Evolutionary conservation across 1,140 invertebrate species (phyloP).

Genomic region (Bombus haemorrhoidalis): DNA sequence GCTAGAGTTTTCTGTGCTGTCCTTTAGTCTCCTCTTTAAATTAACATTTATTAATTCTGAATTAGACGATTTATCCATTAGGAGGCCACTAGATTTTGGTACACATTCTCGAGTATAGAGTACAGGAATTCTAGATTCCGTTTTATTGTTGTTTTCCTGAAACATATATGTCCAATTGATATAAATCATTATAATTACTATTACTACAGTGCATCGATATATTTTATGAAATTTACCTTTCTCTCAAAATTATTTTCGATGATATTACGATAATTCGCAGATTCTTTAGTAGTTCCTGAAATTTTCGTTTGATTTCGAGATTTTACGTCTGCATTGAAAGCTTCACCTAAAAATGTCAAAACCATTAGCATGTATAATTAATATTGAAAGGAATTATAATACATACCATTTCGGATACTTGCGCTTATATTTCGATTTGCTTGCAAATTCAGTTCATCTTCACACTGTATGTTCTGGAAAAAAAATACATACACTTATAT

Average conservation of each 20-base stretch:
- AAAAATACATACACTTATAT: not conserved
- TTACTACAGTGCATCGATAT: not conserved
- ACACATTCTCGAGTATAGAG: conserved; percentile 59
- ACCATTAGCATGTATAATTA: not conserved
- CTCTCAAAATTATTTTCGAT: conserved; percentile 39
- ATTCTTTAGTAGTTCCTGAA: conserved; percentile 9
- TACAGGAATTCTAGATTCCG: conserved; percentile 71
- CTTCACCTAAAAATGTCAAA: conserved; percentile 26
- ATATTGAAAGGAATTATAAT: conserved; percentile 10
- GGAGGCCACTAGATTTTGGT: conserved; percentile 27
- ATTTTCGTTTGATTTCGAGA: conserved; percentile 44
- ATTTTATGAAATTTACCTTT: conserved; percentile 15
- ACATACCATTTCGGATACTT: conserved; percentile 6
- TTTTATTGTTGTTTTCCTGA: conserved; percentile 54
- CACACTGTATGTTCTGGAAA: conserved; percentile 47
- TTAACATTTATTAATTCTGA: conserved; percentile 33
- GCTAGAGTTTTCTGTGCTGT: conserved; percentile 2
- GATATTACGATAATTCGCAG: conserved; percentile 24
- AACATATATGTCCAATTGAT: not conserved
- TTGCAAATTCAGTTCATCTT: conserved; percentile 21
- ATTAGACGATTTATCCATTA: conserved; percentile 40
- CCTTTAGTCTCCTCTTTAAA: conserved; percentile 36
- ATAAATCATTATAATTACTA: not conserved
- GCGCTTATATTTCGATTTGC: not conserved
- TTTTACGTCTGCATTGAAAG: conserved; percentile 26